phyloP scores from a whole-genome alignment of 1,140 invertebrate genomes.

The Lineus longissimus region DNA sequence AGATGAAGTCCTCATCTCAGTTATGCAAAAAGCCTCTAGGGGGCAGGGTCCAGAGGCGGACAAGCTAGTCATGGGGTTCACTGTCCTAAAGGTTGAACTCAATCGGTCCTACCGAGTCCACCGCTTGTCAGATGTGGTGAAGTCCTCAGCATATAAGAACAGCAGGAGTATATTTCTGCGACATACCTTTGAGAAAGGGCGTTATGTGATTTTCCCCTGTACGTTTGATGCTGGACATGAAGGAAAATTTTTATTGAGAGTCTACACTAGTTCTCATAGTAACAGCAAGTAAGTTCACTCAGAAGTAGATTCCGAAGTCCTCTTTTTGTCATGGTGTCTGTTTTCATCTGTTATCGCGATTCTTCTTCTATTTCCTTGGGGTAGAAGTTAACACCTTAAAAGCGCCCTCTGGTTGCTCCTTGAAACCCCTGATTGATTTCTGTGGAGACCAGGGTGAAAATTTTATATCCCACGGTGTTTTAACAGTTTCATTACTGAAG shows the following conservation, averaged over 20 bases:
- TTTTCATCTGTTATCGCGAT: no score
- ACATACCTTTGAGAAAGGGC: constrained; percentile 56
- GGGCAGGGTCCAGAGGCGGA: constrained; percentile 38
- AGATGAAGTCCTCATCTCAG: constrained; percentile 60
- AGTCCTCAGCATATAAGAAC: constrained; percentile 58
- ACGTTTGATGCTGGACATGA: constrained; percentile 61
- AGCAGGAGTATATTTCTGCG: constrained; percentile 58
- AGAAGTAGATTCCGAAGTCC: no score
- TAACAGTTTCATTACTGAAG: no score
- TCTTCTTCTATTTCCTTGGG: no score
- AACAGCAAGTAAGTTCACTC: constrained; percentile 41
- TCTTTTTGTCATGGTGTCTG: not conserved
- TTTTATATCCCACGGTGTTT: no score
- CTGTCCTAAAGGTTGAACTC: constrained; percentile 61
- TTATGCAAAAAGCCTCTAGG: constrained; percentile 58
- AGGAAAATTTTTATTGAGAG: constrained; percentile 60
- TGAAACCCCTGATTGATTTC: no score
- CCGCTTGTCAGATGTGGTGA: constrained; percentile 48
- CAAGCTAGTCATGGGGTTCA: constrained; percentile 59
- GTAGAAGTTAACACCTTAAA: no score
- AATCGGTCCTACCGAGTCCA: constrained; percentile 62
- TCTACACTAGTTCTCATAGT: constrained; percentile 56
- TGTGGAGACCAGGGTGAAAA: no score
- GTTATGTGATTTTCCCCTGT: constrained; percentile 64
- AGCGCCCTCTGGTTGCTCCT: no score